These are phyloP conservation scores for Diabrotica undecimpunctata DNA, from an alignment of 1,140 invertebrate species.

Conservation along the genomic window DNA sequence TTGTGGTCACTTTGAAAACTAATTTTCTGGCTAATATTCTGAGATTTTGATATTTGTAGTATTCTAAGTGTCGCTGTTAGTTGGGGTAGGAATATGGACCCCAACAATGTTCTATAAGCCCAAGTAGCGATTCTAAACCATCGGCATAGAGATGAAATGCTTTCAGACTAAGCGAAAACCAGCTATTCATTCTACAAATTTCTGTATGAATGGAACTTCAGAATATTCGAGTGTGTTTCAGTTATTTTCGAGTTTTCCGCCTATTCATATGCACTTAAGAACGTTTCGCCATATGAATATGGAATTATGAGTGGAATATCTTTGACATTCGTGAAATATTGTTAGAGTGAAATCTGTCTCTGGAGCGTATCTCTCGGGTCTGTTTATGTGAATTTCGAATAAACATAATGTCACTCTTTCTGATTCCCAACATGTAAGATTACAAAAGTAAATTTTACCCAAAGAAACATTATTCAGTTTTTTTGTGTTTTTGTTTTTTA, in stretches of 20 bases:
- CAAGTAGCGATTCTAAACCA: neutral
- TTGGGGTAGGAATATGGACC: no score
- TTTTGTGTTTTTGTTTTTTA: no score
- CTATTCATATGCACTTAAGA: slow-evolving; percentile 2
- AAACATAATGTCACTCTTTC: neutral
- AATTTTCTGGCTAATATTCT: no score
- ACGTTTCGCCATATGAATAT: neutral
- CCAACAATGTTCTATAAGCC: no score
- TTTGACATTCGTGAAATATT: neutral
- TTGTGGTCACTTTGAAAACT: no score
- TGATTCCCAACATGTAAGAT: neutral
- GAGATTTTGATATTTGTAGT: no score
- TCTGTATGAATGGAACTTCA: slow-evolving; percentile 2
- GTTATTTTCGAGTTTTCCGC: neutral
- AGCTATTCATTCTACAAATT: slow-evolving; percentile 1
- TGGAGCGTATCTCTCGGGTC: neutral
- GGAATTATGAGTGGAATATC: neutral
- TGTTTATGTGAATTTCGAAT: neutral
- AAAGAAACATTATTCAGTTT: no score
- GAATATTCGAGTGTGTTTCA: neutral
- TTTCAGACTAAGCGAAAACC: neutral
- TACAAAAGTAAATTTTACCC: neutral
- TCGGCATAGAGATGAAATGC: neutral
- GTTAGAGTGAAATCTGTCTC: neutral
- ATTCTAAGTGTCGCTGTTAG: no score